phyloP scores from a whole-genome alignment of 53 echinoderm and acorn worm genomes.

The Paracentrotus lividus region DNA sequence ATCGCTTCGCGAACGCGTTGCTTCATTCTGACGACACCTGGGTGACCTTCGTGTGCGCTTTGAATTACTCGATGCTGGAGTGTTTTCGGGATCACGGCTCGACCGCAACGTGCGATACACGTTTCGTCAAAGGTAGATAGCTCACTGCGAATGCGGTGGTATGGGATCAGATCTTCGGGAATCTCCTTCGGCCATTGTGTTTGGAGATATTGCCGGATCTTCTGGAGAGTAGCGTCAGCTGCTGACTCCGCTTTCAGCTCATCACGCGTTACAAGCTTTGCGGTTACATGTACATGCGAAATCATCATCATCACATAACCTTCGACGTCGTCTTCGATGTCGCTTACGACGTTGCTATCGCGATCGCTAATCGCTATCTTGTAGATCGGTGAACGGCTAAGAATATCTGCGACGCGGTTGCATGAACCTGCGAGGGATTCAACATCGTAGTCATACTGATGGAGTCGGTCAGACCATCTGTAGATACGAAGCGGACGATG shows the following conservation, averaged over 20 bases:
- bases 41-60: constrained; percentile 76
- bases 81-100: constrained; percentile 71
- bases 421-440: constrained; percentile 70
- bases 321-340: not conserved
- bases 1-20: constrained; percentile 72
- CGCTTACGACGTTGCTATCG: not conserved
- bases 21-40: constrained; percentile 78
- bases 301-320: not conserved
- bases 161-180: no score
- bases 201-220: no score
- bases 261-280: constrained; percentile 53
- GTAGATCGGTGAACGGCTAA: constrained; percentile 50
- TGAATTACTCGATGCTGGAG: constrained; percentile 61
- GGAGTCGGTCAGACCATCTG: constrained; percentile 70
- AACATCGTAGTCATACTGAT: constrained; percentile 73
- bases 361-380: constrained; percentile 3
- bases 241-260: constrained; percentile 38
- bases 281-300: not conserved
- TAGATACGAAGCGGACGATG: constrained; percentile 73
- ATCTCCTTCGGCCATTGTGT: no score
- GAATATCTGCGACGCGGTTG: constrained; percentile 79
- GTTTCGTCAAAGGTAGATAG: constrained; percentile 65
- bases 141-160: constrained; percentile 72
- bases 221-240: no score
- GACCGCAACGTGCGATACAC: constrained; percentile 51